Percentiles rank a stretch among this genome's conserved stretches.
These are phyloP conservation scores for Sakesphorus luctuosus DNA, from an alignment of 2,113 vertebrate genomes.

Conservation along the genomic window DNA sequence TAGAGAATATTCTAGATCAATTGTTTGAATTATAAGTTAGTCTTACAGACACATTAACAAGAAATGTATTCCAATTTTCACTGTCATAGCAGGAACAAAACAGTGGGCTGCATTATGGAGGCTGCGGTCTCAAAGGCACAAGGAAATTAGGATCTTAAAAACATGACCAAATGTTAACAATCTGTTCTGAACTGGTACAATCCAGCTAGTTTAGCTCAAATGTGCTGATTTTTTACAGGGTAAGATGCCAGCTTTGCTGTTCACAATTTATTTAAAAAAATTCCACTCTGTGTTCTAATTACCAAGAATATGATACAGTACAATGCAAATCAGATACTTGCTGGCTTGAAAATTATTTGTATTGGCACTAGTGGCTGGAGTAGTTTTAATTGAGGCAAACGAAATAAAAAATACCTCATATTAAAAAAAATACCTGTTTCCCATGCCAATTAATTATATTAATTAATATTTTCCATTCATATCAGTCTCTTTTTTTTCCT, in stretches of 20 bases:
- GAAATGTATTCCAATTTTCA: neutral
- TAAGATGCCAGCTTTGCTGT: neutral
- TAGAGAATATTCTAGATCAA: neutral
- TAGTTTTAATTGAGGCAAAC: neutral
- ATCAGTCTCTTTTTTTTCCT: neutral
- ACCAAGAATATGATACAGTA: neutral
- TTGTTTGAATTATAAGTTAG: neutral
- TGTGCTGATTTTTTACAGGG: neutral
- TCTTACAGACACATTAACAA: neutral
- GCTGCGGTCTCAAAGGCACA: neutral
- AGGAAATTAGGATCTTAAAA: neutral
- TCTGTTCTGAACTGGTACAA: neutral
- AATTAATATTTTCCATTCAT: neutral
- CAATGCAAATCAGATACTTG: neutral
- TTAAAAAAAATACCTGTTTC: neutral
- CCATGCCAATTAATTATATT: neutral
- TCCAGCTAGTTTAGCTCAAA: neutral
- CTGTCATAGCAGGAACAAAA: neutral
- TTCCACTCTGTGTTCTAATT: neutral
- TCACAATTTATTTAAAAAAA: neutral
- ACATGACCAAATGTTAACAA: slow-evolving; percentile 11
- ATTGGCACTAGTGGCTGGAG: neutral
- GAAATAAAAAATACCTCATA: neutral
- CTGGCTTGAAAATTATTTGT: neutral
- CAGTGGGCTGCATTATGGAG: neutral